Evolutionary conservation across 1,140 invertebrate species (phyloP).

Genomic region (Gryllus bimaculatus): DNA sequence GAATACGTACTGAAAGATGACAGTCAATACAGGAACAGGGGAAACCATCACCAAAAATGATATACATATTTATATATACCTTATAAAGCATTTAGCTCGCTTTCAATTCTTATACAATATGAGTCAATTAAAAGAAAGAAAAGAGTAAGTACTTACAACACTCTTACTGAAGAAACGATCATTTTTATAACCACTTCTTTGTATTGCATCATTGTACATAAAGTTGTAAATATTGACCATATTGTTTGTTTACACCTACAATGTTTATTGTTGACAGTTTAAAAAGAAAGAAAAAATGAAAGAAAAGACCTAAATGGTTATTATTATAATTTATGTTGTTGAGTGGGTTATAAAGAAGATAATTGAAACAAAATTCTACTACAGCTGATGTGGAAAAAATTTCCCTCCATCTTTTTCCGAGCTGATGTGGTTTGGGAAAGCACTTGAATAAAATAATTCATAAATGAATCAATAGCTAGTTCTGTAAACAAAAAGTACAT

Average conservation of each 20-base stretch:
- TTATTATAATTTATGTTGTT: constrained; percentile 21
- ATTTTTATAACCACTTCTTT: constrained; percentile 24
- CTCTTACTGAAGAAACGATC: constrained; percentile 18
- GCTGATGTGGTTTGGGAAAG: constrained; percentile 3
- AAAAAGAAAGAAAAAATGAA: constrained; percentile 10
- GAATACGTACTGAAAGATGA: not conserved
- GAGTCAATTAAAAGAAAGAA: constrained; percentile 21
- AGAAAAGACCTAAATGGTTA: constrained; percentile 19
- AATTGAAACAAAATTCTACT: constrained; percentile 13
- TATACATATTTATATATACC: not conserved
- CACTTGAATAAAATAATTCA: constrained; percentile 12
- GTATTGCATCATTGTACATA: constrained; percentile 25
- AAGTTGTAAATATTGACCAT: constrained; percentile 30
- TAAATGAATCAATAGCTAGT: not conserved
- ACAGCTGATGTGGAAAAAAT: constrained; percentile 14
- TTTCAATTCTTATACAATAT: constrained; percentile 23
- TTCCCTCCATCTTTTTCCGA: constrained; percentile 19
- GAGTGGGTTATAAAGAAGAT: constrained; percentile 17
- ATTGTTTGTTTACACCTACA: constrained; percentile 29
- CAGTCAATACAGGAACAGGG: constrained; percentile 3
- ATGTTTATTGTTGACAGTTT: constrained; percentile 29
- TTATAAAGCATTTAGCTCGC: constrained; percentile 19
- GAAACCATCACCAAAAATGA: not conserved
- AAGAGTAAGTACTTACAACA: constrained; percentile 14
- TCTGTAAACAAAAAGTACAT: constrained; percentile 14